Base-by-base conservation (phyloP, 2,888 invertebrate species). In the Dilophus febrilis region DNA sequence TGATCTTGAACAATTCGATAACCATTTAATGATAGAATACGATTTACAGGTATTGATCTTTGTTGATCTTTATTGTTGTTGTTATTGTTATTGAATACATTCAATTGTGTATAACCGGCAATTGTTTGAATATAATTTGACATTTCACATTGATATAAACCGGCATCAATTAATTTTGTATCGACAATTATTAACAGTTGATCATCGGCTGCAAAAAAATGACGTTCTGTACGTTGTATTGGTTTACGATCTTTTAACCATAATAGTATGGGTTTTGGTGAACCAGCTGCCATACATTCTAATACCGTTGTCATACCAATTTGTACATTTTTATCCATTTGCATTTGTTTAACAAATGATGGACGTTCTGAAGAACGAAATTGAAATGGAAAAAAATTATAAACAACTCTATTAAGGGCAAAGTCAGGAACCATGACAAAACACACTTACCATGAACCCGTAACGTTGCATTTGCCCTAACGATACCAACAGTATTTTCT, bases 111-210 rank as follows among this genome's bases (percentile, higher is more conserved):
- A n/a, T n/a, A n/a, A n/a, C n/a, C n/a, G n/a, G n/a, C n/a, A n/a
- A n/a, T n/a, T n/a, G n/a, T n/a, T n/a, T n/a, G n/a, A n/a, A n/a
- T n/a, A n/a, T n/a, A n/a, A 65, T 94, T 94, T 33, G 80, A 79
- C 58, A 94, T 80, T 58, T 83, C 79, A 65, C 94, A 95, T 51
- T 86, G 82, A 63, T 92, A 94, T 43, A 70, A 70, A 0, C 92
- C 94, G 26, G 80, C 79, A 65, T 94, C 92, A 46, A 67, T 68
- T 4, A 72, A 58, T 45, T 77, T 71, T 0, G 84, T 78, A 52
- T 85, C 79, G 32, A 87, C 78, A 48, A 94, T 90, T 35, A 94
- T 77, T 39, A 94, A 64, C 40, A 92, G 64, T 57, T 92, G 90
- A 59, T 85, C 79, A 56, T 86, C 83, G 28, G 79, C 82, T 4